Evolutionary conservation across 53 echinoderm and acorn worm genomes (phyloP), one percentile per base, ranked within the genome.

Genomic region (Paracentrotus lividus): DNA sequence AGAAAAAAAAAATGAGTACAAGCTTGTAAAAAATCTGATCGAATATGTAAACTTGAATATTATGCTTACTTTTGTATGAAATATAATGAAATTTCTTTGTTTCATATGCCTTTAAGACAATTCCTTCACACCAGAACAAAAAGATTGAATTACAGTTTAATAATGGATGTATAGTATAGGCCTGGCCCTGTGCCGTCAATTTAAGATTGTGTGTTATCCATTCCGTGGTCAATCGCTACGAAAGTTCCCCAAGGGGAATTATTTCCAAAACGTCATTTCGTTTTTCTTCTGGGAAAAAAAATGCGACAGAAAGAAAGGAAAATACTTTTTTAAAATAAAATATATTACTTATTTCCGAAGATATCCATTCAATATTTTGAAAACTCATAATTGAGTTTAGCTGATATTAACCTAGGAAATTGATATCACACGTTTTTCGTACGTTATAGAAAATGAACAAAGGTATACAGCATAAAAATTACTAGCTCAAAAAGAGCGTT

Each of bases 321-420:
- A 77, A 36, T 0, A 34, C 15, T 69, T 69, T 53, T 58, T 59
- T 69, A 3, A n/a, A n/a, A n/a, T n/a, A n/a, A n/a, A n/a, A n/a
- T n/a, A 69, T 69, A 69, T 6, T 4, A 32, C 31, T 69, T 32
- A 69, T 34, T 34, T 18, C 6, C 43, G 42, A 42, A 0, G 21
- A 77, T 77, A 81, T 81, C 13, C 47, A 27, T 47, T 81, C n/a
- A 26, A n/a, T n/a, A n/a, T 45, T 81, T 45, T n/a, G n/a, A 76
- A 72, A 72, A 81, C 12, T 24, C 45, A 40, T 76, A 81, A 47
- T 47, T 47, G 0, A 10, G 81, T 81, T 81, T 81, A 27, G 81
- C n/a, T n/a, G n/a, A 45, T 47, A 26, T 24, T 5, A 47, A 81
- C n/a, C 20, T 8, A 34, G 81, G 12, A 49, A 81, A n/a, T 26